Conservation (phyloP, 2,888 invertebrate species). For the Calameuta idolon region DNA sequence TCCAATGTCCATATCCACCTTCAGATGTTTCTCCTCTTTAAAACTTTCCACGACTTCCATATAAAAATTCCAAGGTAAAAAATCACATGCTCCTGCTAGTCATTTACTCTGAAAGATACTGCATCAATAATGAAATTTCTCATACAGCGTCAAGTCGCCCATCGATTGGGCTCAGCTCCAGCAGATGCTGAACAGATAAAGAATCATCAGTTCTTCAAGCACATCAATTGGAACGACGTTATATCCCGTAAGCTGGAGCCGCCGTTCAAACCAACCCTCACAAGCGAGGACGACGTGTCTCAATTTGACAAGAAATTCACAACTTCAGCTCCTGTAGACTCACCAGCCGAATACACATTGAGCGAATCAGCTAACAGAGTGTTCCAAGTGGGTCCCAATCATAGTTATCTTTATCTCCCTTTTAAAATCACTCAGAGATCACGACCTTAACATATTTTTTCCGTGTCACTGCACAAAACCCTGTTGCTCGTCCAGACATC, state of each 20-base stretch:
- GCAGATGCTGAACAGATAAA: slow-evolving; percentile 90
- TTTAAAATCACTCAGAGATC: neutral
- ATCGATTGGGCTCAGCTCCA: slow-evolving; percentile 87
- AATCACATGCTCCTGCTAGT: neutral
- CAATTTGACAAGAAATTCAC: slow-evolving; percentile 99
- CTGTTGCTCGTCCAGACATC: neutral
- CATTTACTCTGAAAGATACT: neutral
- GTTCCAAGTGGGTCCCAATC: slow-evolving; percentile 81
- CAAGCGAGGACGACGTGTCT: slow-evolving; percentile 95
- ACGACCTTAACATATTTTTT: neutral
- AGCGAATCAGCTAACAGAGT: slow-evolving; percentile 97
- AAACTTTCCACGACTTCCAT: neutral
- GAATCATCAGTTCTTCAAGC: slow-evolving; percentile 92
- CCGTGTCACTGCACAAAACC: neutral
- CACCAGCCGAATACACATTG: slow-evolving; percentile 92
- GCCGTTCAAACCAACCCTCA: slow-evolving; percentile 93
- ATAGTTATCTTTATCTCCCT: neutral
- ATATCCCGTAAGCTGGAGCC: slow-evolving; percentile 89
- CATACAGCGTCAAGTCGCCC: slow-evolving; percentile 75
- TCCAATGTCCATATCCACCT: neutral
- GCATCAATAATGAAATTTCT: neutral
- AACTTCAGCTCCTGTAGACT: slow-evolving; percentile 96
- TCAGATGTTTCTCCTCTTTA: neutral
- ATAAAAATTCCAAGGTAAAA: neutral
- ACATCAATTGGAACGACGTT: slow-evolving; percentile 95